phyloP scores from a whole-genome alignment of 2,888 invertebrate genomes.

The Chydorus sphaericus region DNA sequence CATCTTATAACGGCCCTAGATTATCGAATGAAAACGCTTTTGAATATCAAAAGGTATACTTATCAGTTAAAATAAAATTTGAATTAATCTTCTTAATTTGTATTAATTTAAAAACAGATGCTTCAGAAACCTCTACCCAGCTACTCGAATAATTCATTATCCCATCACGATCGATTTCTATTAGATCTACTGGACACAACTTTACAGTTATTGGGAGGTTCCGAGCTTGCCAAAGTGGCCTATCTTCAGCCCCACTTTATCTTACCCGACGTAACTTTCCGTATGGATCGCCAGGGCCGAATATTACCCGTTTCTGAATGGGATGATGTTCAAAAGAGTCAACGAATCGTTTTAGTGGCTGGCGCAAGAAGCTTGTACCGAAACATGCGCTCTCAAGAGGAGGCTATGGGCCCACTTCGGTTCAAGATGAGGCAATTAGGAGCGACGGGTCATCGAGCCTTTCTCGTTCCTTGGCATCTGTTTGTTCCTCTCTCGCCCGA shows the following conservation, averaged over 20 bases:
- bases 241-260: constrained; percentile 4
- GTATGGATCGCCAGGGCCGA: no score
- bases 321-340: no score
- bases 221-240: not conserved
- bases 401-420: no score
- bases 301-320: no score
- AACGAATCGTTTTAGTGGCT: no score
- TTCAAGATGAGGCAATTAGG: no score
- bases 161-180: not conserved
- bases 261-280: no score
- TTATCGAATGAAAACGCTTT: not conserved
- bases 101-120: constrained; percentile 1
- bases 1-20: not conserved
- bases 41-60: not conserved
- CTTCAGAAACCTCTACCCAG: not conserved
- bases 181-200: not conserved
- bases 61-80: not conserved
- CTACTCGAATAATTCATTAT: not conserved
- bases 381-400: no score
- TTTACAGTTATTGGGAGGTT: not conserved
- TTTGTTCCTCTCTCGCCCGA: no score
- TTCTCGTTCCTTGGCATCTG: no score
- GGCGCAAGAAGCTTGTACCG: no score
- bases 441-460: no score
- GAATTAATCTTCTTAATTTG: not conserved